Evolutionary conservation across 2,797 vertebrate genomes (phyloP).

Genomic region (Artibeus jamaicensis): DNA sequence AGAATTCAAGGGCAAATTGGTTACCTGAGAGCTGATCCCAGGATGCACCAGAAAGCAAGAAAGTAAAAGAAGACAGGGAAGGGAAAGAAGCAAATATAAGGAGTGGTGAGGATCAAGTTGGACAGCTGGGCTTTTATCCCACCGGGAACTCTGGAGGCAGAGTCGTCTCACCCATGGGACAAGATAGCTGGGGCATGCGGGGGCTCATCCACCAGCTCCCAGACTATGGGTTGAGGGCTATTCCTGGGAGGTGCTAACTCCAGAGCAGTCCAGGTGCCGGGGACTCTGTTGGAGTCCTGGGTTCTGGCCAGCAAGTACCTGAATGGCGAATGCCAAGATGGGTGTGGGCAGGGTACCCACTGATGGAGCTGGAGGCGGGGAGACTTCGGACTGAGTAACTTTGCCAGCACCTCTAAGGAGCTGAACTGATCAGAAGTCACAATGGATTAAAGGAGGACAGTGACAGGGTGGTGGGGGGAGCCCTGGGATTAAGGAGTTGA

Average conservation of each 20-base stretch:
- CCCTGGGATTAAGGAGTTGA: neutral
- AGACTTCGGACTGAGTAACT: neutral
- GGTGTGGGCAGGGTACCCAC: neutral
- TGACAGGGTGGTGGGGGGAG: no score
- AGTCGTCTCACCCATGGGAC: neutral
- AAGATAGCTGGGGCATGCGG: neutral
- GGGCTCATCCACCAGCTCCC: neutral
- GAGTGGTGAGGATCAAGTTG: neutral
- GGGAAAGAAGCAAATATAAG: neutral
- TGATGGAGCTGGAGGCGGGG: neutral
- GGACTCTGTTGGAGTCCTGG: neutral
- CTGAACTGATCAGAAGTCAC: neutral
- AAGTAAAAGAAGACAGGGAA: neutral
- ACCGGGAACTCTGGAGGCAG: neutral
- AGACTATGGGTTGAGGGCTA: neutral
- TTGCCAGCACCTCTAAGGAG: neutral
- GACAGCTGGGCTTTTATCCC: neutral
- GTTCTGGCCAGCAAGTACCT: neutral
- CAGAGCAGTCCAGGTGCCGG: neutral
- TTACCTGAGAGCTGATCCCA: neutral
- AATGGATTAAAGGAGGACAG: neutral
- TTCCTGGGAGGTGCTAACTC: neutral
- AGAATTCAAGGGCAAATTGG: neutral
- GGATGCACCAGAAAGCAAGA: neutral
- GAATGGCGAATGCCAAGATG: neutral